Evolutionary conservation across 2,888 invertebrate species (phyloP).

Genomic region (Hydrotaea diabolus): DNA sequence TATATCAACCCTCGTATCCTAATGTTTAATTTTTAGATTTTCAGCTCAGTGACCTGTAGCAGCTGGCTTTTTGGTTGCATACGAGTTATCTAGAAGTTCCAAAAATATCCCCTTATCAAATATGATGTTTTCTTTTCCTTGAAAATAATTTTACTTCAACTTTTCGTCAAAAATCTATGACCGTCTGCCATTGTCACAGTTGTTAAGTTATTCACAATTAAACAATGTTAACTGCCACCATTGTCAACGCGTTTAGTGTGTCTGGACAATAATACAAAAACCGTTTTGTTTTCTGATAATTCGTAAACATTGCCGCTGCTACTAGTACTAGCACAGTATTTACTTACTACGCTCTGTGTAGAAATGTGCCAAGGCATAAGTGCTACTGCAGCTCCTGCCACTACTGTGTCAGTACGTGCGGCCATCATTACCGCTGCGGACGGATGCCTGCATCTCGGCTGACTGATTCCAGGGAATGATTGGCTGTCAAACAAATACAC

Average conservation of each 20-base stretch:
- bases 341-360: conserved; percentile 8
- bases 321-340: conserved; percentile 44
- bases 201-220: conserved; percentile 28
- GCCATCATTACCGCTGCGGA: neutral
- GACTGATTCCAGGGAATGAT: conserved; percentile 39
- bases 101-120: no score
- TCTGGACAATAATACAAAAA: conserved; percentile 13
- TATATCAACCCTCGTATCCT: no score
- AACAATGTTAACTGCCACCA: conserved; percentile 48
- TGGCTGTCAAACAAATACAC: conserved; percentile 43
- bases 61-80: no score
- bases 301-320: conserved; percentile 11
- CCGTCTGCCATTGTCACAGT: conserved; percentile 3
- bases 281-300: conserved; percentile 38
- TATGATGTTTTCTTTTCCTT: neutral
- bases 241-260: conserved; percentile 43
- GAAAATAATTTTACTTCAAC: neutral
- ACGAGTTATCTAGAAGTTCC: no score
- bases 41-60: no score
- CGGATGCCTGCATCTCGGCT: conserved; percentile 6
- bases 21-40: no score
- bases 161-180: conserved; percentile 3
- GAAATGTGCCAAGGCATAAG: no score
- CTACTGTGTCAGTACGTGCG: neutral
- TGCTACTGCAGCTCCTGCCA: neutral